Conservation (phyloP, 2,888 invertebrate genomes). For the Drosophila greeni region DNA sequence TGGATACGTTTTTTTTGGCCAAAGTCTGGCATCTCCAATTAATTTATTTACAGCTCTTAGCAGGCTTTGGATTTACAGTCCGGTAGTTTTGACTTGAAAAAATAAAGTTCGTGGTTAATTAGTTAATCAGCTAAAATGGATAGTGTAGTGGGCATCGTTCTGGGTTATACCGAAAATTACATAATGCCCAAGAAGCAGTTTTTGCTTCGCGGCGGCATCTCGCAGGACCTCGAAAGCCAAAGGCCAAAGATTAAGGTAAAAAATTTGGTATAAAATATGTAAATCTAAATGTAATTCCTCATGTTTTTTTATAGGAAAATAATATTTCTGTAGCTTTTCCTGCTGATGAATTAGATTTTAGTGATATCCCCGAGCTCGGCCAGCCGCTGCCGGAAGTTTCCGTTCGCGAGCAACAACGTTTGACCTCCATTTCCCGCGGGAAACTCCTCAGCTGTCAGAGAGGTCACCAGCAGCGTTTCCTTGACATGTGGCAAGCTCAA, state of each 20-base stretch:
- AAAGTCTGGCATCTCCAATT: conserved; percentile 1
- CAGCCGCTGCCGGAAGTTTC: conserved; percentile 10
- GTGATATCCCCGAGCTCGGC: conserved; percentile 9
- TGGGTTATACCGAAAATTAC: not conserved
- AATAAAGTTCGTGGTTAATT: not conserved
- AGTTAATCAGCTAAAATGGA: not conserved
- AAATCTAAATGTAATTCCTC: not conserved
- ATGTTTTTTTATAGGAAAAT: not conserved
- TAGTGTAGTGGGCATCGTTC: not conserved
- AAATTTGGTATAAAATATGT: not conserved
- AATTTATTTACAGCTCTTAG: conserved; percentile 9
- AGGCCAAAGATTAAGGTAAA: not conserved
- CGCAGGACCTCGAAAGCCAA: no score
- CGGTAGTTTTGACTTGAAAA: not conserved
- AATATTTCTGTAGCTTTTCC: not conserved
- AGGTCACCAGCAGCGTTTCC: not conserved
- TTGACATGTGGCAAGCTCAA: conserved; percentile 6
- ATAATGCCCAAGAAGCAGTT: not conserved
- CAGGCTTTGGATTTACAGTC: not conserved
- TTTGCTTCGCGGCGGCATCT: no score
- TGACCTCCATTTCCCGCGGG: not conserved
- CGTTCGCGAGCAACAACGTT: conserved; percentile 15
- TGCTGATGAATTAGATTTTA: not conserved
- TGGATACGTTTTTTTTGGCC: conserved; percentile 7
- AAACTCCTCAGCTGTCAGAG: conserved; percentile 6